Conservation (phyloP, 1,140 invertebrate genomes). For the Dryas iulia region DNA sequence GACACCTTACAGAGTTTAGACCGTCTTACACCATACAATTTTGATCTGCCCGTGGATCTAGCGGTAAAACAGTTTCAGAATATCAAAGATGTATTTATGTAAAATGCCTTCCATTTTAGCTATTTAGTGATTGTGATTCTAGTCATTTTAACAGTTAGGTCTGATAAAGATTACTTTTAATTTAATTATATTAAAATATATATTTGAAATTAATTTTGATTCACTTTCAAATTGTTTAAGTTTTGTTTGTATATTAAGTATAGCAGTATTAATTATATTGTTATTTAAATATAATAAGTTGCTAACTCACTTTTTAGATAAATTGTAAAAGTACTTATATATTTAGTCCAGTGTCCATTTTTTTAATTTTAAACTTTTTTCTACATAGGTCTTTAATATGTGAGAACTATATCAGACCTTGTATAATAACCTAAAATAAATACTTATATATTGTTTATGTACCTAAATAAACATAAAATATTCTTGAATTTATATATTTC, state of each 20-base stretch:
- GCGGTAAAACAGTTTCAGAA: conserved; percentile 98
- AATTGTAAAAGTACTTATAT: neutral
- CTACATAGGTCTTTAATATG: no score
- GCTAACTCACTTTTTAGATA: neutral
- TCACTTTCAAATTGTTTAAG: neutral
- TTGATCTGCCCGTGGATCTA: conserved; percentile 96
- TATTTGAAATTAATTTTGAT: no score
- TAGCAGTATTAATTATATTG: conserved; percentile 2
- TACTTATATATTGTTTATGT: no score
- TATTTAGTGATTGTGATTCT: neutral
- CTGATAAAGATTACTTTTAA: neutral
- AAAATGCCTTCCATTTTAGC: conserved; percentile 54
- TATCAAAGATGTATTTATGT: conserved; percentile 97
- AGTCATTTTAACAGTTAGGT: conserved; percentile 1
- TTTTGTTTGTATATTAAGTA: conserved; percentile 2
- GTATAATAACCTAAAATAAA: no score
- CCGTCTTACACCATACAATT: conserved; percentile 90
- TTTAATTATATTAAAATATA: neutral
- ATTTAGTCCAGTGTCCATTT: no score
- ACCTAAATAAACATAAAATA: no score
- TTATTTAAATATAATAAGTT: neutral
- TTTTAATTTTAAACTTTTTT: no score
- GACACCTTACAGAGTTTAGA: conserved; percentile 96
- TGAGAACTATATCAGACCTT: no score
- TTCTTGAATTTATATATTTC: neutral